A percentile compares a stretch with the other conserved stretches of the same genome.
These are phyloP conservation scores for Manis pentadactyla DNA, from an alignment of 2,797 vertebrate species.

Conservation along the genomic window DNA sequence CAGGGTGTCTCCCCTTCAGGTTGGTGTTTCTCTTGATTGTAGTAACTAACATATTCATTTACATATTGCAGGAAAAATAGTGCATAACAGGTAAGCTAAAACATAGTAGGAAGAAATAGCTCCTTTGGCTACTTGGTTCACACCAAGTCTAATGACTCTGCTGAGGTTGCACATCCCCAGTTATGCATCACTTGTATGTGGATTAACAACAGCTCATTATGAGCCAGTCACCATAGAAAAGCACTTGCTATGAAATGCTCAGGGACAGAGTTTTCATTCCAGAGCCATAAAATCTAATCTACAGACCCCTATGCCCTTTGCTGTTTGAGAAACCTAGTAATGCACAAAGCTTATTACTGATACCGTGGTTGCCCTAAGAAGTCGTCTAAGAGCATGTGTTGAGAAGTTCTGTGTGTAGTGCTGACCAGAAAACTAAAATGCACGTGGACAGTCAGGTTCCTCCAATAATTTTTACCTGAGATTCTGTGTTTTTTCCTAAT, in stretches of 20 bases:
- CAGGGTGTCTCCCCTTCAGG: not conserved
- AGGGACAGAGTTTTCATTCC: constrained; percentile 14
- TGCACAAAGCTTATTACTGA: constrained; percentile 15
- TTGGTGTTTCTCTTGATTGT: constrained; percentile 41
- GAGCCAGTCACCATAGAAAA: constrained; percentile 3
- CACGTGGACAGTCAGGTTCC: not conserved
- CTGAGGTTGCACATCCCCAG: not conserved
- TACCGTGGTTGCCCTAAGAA: constrained; percentile 17
- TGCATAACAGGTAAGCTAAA: not conserved
- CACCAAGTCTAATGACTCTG: not conserved
- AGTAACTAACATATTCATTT: constrained; percentile 3
- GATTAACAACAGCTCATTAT: not conserved
- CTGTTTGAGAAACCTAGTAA: constrained; percentile 50
- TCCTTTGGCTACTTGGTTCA: constrained; percentile 14
- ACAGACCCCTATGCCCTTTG: not conserved
- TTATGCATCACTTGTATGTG: not conserved
- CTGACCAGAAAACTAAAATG: not conserved
- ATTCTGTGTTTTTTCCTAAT: not conserved
- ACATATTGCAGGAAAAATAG: constrained; percentile 19
- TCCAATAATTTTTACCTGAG: not conserved
- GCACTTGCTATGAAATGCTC: constrained; percentile 1
- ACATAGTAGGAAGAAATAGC: not conserved
- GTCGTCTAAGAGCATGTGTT: not conserved
- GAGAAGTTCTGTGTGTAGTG: not conserved
- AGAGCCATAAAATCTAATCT: constrained; percentile 6